Base-by-base conservation (phyloP, 2,888 invertebrate genomes). In the Cordilura impudica region DNA sequence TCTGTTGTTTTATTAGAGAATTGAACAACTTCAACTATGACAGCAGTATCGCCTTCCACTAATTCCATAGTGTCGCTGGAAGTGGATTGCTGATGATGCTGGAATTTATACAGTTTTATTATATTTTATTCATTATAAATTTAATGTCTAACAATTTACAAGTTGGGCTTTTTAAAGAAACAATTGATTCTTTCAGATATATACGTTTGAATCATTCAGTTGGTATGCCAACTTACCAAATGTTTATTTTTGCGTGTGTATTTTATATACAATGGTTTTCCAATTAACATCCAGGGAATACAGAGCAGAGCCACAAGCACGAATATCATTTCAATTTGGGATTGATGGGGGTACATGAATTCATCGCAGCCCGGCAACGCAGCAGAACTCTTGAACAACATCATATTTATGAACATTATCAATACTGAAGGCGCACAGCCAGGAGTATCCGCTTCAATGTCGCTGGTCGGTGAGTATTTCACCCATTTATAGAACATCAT, bases 401-500 rank as follows among this genome's bases (percentile, higher is more conserved):
- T 93, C 95, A 95, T 95, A 88, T 95, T 94, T 87, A 95, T 95
- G 86, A 95, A 93, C 86, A 93, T 93, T 82, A 95, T 95, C 26
- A 95, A 91, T 4, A 95, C 93, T 14, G 94, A 94, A 0, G 95
- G 95, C 0, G 95, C 95, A 86, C 93, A 93, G 8, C 91, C 90
- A 0, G 93, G 90, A 10, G 83, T 83, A n/a, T 87, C 81, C 2
- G 82, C 65, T 69, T 85, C 80, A 14, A 70, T 90, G 49, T 86
- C 82, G 12, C 90, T 86, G 16, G 88, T 84, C 0, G 93, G 91
- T 82, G 92, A 92, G 89, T 94, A 98, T 60, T 92, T 89, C 58
- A 95, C 84, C 97, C 98, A 98, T 89, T 99, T 98, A 90, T 93
- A 93, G 91, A 98, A 94, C 93, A 98, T 96, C 92, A 98, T 93